Evolutionary conservation across 2,888 invertebrate species (phyloP).

Genomic region (Osedax frankpressi): DNA sequence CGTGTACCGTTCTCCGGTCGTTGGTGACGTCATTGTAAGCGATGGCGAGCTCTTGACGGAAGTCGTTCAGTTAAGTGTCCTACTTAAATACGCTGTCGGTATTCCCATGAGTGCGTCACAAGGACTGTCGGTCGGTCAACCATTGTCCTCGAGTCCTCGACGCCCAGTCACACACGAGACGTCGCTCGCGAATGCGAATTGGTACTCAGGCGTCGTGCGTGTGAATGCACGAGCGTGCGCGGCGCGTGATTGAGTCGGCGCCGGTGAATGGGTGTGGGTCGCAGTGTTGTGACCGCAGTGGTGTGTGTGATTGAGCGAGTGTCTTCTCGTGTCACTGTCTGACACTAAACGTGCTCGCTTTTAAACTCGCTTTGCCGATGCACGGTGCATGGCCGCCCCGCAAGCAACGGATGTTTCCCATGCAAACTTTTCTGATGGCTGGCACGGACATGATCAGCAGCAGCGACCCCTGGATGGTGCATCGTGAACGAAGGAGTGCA

Average conservation of each 20-base stretch:
- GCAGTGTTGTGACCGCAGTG: not conserved
- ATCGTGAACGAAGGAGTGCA: too few species aligned
- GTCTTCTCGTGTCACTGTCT: not conserved
- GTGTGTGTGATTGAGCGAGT: constrained; percentile 8
- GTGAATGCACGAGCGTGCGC: constrained; percentile 2
- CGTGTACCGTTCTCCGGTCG: not conserved
- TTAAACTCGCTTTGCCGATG: too few species aligned
- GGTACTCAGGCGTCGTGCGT: not conserved
- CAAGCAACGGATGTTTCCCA: too few species aligned
- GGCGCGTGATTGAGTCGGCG: not conserved
- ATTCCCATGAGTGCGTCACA: not conserved
- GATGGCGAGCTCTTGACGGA: constrained; percentile 2
- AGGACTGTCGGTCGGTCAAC: not conserved
- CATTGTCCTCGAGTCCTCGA: not conserved
- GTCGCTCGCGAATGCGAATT: constrained; percentile 4
- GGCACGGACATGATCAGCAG: too few species aligned
- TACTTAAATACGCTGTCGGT: not conserved
- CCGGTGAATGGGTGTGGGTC: not conserved
- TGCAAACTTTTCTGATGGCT: too few species aligned
- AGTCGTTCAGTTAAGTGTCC: constrained; percentile 2
- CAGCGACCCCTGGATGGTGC: too few species aligned
- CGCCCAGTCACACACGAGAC: constrained; percentile 4
- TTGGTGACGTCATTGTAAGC: constrained; percentile 1
- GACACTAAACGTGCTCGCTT: too few species aligned
- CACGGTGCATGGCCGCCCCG: too few species aligned